These are phyloP conservation scores for Characodon lateralis DNA, from an alignment of 2,797 vertebrate genomes.

Conservation along the genomic window DNA sequence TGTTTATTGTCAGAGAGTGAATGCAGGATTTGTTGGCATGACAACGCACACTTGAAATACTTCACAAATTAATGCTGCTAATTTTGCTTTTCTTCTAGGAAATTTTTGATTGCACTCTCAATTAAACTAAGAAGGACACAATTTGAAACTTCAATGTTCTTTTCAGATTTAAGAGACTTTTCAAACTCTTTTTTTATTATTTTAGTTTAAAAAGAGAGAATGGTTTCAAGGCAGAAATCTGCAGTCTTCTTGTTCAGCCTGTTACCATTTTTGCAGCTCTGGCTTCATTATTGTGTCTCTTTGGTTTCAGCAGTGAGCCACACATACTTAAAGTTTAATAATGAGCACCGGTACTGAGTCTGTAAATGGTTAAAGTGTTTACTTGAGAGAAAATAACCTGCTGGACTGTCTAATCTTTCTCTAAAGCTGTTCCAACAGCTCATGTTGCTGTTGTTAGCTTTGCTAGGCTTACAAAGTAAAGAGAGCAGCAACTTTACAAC, in stretches of 20 bases:
- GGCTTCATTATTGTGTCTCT: conserved; percentile 7
- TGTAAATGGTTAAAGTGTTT: conserved; percentile 34
- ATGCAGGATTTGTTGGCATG: conserved; percentile 15
- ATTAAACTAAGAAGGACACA: conserved; percentile 12
- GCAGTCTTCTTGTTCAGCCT: conserved; percentile 4
- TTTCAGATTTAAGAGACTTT: background rate
- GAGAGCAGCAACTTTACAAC: conserved; percentile 1
- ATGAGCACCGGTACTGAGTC: conserved; percentile 32
- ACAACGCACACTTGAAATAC: conserved; percentile 28
- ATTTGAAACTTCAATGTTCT: background rate
- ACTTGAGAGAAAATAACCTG: conserved; percentile 39
- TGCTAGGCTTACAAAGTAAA: conserved; percentile 6
- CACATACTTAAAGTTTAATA: conserved; percentile 45
- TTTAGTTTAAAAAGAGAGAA: background rate
- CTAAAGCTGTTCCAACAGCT: conserved; percentile 16
- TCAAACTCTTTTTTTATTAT: background rate
- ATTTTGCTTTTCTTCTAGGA: conserved; percentile 7
- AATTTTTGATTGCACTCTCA: conserved; percentile 20
- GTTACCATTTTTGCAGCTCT: background rate
- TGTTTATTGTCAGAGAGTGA: conserved; percentile 15
- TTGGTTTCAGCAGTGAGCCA: conserved; percentile 9
- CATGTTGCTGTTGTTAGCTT: background rate
- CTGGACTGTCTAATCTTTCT: conserved; percentile 16
- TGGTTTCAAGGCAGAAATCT: conserved; percentile 4
- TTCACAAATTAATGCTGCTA: conserved; percentile 18